Evolutionary conservation across 2,797 vertebrate genomes (phyloP).

Genomic region (Rhinella marina): DNA sequence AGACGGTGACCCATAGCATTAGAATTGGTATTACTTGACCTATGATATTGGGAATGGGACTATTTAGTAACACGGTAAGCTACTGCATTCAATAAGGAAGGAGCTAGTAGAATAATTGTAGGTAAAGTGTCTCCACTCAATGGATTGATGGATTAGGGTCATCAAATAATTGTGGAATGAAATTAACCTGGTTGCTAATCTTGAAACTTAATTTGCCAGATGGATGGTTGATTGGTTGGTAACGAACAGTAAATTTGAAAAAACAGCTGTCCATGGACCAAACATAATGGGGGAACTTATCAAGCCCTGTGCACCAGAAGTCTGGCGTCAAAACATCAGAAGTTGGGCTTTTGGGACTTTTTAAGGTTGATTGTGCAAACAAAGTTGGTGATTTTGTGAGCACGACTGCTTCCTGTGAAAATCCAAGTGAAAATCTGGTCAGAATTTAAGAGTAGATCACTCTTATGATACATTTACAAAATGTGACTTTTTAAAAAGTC

Average conservation of each 20-base stretch:
- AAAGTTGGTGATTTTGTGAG: no score
- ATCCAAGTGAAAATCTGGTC: no score
- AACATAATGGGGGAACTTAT: no score
- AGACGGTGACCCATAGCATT: slow-evolving; percentile 8
- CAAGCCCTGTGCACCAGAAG: no score
- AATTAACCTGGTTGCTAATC: slow-evolving; percentile 15
- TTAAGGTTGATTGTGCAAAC: no score
- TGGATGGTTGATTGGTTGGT: not conserved
- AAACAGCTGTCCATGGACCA: not conserved
- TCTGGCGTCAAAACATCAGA: no score
- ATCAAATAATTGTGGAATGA: slow-evolving; percentile 16
- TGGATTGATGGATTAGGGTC: slow-evolving; percentile 19
- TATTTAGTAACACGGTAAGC: not conserved
- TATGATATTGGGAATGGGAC: not conserved
- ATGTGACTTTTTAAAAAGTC: no score
- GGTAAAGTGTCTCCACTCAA: not conserved
- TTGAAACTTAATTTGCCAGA: not conserved
- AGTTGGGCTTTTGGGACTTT: no score
- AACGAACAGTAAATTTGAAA: not conserved
- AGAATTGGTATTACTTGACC: slow-evolving; percentile 9
- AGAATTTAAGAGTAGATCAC: no score
- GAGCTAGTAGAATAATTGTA: not conserved
- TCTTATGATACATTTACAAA: no score
- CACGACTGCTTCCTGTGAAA: no score
- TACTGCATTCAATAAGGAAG: not conserved